Conservation (phyloP, 2,797 vertebrate species). For the Acrossocheilus wenchowensis region DNA sequence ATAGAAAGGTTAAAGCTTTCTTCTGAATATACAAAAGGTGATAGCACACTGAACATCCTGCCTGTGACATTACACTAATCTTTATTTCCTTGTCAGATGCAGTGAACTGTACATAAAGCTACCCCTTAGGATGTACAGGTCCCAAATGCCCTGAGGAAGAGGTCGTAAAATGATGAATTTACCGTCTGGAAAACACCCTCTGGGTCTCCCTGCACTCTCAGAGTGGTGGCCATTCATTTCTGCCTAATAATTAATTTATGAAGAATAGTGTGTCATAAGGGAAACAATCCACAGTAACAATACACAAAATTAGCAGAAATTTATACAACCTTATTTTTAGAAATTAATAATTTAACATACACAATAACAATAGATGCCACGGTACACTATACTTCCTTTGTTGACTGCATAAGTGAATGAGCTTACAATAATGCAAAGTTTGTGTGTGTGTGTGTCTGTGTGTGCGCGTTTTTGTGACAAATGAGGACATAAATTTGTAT, state of each 20-base stretch:
- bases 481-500: no score
- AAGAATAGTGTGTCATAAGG: background rate
- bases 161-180: conserved; percentile 32
- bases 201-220: conserved; percentile 16
- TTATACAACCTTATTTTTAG: background rate
- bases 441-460: background rate
- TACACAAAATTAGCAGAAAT: background rate
- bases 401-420: conserved; percentile 48
- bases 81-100: background rate
- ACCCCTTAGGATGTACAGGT: background rate
- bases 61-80: no score
- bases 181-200: background rate
- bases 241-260: conserved; percentile 10
- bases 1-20: background rate
- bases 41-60: no score
- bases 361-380: background rate
- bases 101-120: background rate
- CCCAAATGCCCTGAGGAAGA: conserved; percentile 18
- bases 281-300: background rate
- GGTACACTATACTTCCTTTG: background rate
- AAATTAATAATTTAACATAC: background rate
- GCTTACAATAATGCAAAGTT: background rate
- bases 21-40: no score
- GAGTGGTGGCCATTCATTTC: background rate
- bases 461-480: background rate